Base-by-base conservation (phyloP, 2,113 vertebrate species). In the Pitta sordida region DNA sequence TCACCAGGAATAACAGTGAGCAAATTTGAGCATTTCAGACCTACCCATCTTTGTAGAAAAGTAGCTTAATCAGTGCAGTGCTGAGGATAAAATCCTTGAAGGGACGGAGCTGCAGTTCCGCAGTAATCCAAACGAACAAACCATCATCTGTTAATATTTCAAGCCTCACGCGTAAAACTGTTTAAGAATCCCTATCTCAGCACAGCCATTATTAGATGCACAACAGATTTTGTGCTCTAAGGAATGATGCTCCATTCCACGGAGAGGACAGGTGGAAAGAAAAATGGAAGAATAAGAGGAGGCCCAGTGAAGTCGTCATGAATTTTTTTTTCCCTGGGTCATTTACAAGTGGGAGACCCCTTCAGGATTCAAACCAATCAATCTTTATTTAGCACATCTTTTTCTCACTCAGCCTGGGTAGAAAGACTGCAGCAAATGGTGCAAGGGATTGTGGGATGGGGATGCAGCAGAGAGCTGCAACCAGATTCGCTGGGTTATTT, bases 341-440 rank as follows among this genome's bases (percentile, higher is more conserved):
- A 96, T 95, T 96, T 96, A 97, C 96, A 95, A 97, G 96, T 95
- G 96, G 94, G 94, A 96, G 97, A 97, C 97, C 98, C 95, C 91
- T 91, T 94, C 92, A 88, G 96, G 63, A 91, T 95, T 73, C 96
- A 96, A 91, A 94, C 85, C 95, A 91, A 97, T 97, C 98, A 94
- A 96, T 97, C 97, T 97, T 96, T 96, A 97, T 97, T 97, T 97
- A 98, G 95, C 94, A 95, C 96, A 97, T 97, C 97, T 97, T 97
- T 97, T 97, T 96, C 97, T 95, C 88, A 96, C 96, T 97, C 97
- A 92, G 97, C 95, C 97, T 92, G 97, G 96, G 97, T 97, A 97
- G 98, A 97, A 98, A 98, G 98, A 98, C 98, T 98, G 99, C 98
- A 98, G 98, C 97, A 98, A 97, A 96, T 44, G 94, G 87, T 95